These are phyloP conservation scores for Oryzias woworae DNA, from an alignment of 2,113 vertebrate genomes.

Conservation along the genomic window DNA sequence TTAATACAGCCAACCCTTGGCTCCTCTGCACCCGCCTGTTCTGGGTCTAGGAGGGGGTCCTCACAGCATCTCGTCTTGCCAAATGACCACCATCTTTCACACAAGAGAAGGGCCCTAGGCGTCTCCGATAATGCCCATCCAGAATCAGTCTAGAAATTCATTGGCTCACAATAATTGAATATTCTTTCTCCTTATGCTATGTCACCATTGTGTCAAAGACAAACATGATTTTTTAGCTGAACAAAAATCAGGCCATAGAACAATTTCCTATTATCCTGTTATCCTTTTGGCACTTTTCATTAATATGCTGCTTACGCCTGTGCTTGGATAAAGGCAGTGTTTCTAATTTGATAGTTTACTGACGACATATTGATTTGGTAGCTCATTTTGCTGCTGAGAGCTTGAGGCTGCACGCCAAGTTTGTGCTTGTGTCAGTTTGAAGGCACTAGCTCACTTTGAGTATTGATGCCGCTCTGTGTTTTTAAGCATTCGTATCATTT, in stretches of 20 bases:
- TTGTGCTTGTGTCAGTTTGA: slow-evolving; percentile 33
- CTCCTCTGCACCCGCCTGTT: slow-evolving; percentile 66
- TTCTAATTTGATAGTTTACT: slow-evolving; percentile 58
- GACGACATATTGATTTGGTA: slow-evolving; percentile 60
- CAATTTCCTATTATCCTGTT: slow-evolving; percentile 18
- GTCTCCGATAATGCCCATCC: slow-evolving; percentile 60
- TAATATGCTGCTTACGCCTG: slow-evolving; percentile 25
- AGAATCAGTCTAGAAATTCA: slow-evolving; percentile 66
- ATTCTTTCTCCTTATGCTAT: slow-evolving; percentile 13
- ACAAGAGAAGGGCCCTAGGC: slow-evolving; percentile 58
- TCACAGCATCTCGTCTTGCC: slow-evolving; percentile 69
- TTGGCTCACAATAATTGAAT: slow-evolving; percentile 57
- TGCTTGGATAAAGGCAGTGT: slow-evolving; percentile 26
- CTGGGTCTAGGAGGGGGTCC: slow-evolving; percentile 66
- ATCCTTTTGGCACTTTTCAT: slow-evolving; percentile 24
- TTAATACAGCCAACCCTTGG: slow-evolving; percentile 76
- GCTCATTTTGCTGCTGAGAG: slow-evolving; percentile 42
- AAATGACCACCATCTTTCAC: slow-evolving; percentile 82
- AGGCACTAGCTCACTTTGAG: slow-evolving; percentile 40
- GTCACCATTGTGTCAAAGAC: slow-evolving; percentile 37
- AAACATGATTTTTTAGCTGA: slow-evolving; percentile 34
- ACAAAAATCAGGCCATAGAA: slow-evolving; percentile 22
- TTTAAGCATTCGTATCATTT: slow-evolving; percentile 15
- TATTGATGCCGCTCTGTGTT: slow-evolving; percentile 17
- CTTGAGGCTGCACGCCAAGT: slow-evolving; percentile 35